Conservation (phyloP, 2,113 vertebrate genomes). For the Ceyx cyanopectus region DNA sequence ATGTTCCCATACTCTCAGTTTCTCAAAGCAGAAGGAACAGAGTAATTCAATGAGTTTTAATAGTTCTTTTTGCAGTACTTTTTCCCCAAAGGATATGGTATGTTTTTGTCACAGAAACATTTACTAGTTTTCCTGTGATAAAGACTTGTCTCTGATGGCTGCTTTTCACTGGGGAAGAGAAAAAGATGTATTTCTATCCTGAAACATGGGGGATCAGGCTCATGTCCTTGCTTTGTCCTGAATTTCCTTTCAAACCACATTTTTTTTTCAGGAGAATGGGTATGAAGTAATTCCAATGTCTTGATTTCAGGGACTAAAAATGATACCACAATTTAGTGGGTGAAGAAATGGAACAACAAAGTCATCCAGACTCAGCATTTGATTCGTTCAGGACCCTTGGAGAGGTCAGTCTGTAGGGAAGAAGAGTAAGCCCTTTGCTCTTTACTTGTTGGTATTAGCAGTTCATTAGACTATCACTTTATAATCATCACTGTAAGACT, state of each 20-base stretch:
- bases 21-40: background rate
- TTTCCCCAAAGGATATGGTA: background rate
- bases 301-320: background rate
- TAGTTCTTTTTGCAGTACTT: background rate
- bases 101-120: background rate
- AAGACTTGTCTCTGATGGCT: background rate
- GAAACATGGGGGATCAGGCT: background rate
- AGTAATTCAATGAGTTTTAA: background rate
- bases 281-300: background rate
- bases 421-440: background rate
- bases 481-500: background rate
- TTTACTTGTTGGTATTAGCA: background rate
- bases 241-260: background rate
- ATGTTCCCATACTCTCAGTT: background rate
- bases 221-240: background rate
- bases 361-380: rapidly evolving
- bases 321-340: rapidly evolving
- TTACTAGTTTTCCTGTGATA: background rate
- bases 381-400: background rate
- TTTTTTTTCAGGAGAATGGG: background rate
- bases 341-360: background rate
- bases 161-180: background rate
- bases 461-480: background rate
- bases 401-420: background rate
- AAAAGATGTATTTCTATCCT: background rate